Evolutionary conservation across 2,797 vertebrate species (phyloP), one percentile per base, ranked within the genome.

Genomic region (Thripadectes ignobilis): DNA sequence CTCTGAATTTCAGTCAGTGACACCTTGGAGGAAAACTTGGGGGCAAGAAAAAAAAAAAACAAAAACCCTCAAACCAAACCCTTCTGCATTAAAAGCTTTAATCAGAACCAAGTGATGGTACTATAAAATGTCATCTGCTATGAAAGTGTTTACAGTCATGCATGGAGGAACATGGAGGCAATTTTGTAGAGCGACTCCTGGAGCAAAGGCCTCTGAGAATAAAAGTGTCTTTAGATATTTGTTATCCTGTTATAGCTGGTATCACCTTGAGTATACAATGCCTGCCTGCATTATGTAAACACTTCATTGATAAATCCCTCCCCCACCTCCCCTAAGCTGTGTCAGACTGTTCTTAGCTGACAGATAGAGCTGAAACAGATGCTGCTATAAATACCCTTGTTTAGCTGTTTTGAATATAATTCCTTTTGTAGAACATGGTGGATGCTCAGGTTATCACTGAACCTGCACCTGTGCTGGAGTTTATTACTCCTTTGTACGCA

Each of bases 261-360:
- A 96, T 93, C 96, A 96, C 92, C 96, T 95, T 94, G 96, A 92
- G 97, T 75, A 89, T 62, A 93, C 95, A 78, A 66, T 41, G 96
- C 95, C 95, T 95, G 95, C 88, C 97, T 89, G 94, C 95, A 96
- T 96, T 94, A 96, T 96, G 95, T 97, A 95, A 94, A 95, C 92
- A 92, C 81, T 29, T 65, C 96, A 96, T 88, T 95, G 97, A 94
- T 95, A 96, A 95, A 95, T 96, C 95, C 96, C 92, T 94, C 93
- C 95, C 89, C 90, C 94, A 72, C 84, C 89, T 90, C 89, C 95
- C 88, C 55, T 22, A 55, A 92, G 92, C 96, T 57, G 63, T 88
- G 89, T 93, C 96, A 92, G 92, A 57, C 91, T 30, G 65, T 41
- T 97, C 92, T 73, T 76, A 76, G 94, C 77, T 95, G 95, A 96